Conservation (phyloP, 2,888 invertebrate species). For the Phytoseiulus persimilis region DNA sequence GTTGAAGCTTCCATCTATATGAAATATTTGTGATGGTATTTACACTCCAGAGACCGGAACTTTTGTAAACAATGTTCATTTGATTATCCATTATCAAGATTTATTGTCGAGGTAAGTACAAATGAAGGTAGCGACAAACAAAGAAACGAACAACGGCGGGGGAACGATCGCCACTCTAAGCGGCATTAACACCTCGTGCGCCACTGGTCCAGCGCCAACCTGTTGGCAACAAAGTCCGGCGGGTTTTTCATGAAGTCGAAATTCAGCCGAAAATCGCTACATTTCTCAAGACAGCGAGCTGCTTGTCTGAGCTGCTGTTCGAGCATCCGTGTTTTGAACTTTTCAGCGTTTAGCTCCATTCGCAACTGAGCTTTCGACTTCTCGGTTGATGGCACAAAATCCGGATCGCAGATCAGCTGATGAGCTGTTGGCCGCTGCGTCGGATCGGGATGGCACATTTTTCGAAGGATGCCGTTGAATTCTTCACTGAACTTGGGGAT, state of each 20-base stretch:
- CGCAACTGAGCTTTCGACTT: conserved; percentile 19
- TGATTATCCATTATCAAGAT: not conserved
- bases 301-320: conserved; percentile 16
- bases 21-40: not conserved
- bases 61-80: not conserved
- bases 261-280: conserved; percentile 8
- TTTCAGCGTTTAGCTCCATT: conserved; percentile 28
- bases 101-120: not conserved
- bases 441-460: conserved; percentile 27
- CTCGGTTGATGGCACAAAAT: conserved; percentile 18
- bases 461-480: conserved; percentile 59
- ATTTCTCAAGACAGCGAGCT: not conserved
- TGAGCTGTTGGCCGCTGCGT: conserved; percentile 18
- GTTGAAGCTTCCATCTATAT: not conserved
- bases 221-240: conserved; percentile 8
- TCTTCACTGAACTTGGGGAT: conserved; percentile 57
- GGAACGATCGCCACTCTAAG: not conserved
- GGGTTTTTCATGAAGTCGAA: conserved; percentile 34
- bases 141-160: not conserved
- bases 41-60: not conserved
- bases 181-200: not conserved
- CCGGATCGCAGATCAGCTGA: conserved; percentile 7
- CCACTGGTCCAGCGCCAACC: not conserved
- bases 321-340: conserved; percentile 9
- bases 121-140: not conserved